These are phyloP conservation scores for Drosophila suboccidentalis DNA, from an alignment of 2,888 invertebrate species.

Conservation along the genomic window DNA sequence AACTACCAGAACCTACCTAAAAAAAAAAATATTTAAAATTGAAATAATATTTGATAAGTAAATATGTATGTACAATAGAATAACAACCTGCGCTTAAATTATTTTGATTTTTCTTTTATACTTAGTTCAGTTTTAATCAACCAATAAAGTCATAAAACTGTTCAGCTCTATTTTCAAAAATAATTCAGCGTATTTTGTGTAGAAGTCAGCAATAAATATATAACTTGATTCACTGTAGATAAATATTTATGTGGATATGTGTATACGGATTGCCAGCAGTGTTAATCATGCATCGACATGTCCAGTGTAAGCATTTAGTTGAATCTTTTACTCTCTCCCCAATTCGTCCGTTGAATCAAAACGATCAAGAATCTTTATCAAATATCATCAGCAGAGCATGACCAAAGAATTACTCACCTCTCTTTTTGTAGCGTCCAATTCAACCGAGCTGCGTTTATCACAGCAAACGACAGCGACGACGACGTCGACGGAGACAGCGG, in stretches of 20 bases:
- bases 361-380: slow-evolving; percentile 33
- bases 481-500: slow-evolving; percentile 7
- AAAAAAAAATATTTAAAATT: too few relatives aligned
- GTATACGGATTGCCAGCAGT: neutral
- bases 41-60: too few relatives aligned
- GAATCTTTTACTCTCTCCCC: neutral
- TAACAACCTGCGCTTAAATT: too few relatives aligned
- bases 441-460: slow-evolving; percentile 48
- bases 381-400: slow-evolving; percentile 5
- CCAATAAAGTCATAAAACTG: too few relatives aligned
- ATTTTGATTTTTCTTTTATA: too few relatives aligned
- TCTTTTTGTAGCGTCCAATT: slow-evolving; percentile 28
- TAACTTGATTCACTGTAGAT: neutral
- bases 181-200: neutral
- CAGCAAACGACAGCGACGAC: slow-evolving; percentile 30
- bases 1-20: too few relatives aligned
- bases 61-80: too few relatives aligned
- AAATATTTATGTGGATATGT: neutral
- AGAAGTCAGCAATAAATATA: neutral
- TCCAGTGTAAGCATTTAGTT: slow-evolving; percentile 9
- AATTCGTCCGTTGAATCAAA: neutral
- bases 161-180: neutral
- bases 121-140: too few relatives aligned
- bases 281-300: slow-evolving; percentile 1
- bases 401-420: slow-evolving; percentile 41